Conservation (phyloP, 2,797 vertebrate genomes). For the Pipistrellus pipistrellus region DNA sequence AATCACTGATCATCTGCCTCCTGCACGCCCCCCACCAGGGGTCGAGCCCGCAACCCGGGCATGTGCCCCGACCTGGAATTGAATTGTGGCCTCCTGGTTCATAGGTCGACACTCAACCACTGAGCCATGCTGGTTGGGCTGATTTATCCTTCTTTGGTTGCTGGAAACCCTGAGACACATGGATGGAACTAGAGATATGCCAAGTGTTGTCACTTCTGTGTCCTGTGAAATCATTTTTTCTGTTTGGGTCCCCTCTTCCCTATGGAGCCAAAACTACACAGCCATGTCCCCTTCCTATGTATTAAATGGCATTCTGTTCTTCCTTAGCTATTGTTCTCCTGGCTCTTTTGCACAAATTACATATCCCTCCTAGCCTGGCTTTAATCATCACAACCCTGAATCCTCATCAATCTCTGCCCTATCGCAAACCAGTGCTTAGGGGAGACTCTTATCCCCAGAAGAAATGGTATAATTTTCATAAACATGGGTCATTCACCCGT, state of each 20-base stretch:
- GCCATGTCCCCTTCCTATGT: neutral
- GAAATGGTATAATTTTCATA: conserved; percentile 86
- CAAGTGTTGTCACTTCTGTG: neutral
- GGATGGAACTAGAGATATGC: too few relatives aligned
- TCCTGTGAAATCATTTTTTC: neutral
- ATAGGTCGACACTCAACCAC: too few relatives aligned
- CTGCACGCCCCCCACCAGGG: too few relatives aligned
- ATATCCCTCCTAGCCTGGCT: conserved; percentile 54
- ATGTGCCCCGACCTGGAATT: too few relatives aligned
- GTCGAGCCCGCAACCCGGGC: too few relatives aligned
- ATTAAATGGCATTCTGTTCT: neutral
- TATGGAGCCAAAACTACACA: neutral
- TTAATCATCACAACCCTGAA: conserved; percentile 72
- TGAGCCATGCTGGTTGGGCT: too few relatives aligned
- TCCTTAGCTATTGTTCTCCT: neutral
- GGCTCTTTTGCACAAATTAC: conserved; percentile 65
- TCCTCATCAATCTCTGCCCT: conserved; percentile 62
- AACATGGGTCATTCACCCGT: conserved; percentile 81
- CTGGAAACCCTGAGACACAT: too few relatives aligned
- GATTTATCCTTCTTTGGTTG: neutral
- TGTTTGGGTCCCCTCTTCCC: neutral
- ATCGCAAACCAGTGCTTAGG: conserved; percentile 76
- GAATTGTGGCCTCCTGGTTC: too few relatives aligned
- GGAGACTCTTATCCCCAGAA: conserved; percentile 74
- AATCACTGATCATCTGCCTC: too few relatives aligned